Evolutionary conservation across 2,113 vertebrate genomes (phyloP).

Genomic region (Dicrurus megarhynchus): DNA sequence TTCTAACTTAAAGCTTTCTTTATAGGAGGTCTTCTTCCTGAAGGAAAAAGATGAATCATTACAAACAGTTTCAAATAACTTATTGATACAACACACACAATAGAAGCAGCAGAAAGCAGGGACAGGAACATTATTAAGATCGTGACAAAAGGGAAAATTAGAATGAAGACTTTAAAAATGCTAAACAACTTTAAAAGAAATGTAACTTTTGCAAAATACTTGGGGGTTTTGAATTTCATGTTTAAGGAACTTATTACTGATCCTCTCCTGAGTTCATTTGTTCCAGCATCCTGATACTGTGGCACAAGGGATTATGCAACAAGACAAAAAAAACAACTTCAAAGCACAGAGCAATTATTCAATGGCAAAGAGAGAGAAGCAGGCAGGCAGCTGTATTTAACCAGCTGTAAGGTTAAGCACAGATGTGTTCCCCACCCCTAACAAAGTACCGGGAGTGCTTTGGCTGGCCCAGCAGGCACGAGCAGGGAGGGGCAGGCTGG

Average conservation of each 20-base stretch:
- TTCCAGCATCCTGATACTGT: background rate
- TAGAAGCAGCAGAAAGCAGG: background rate
- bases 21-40: background rate
- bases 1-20: background rate
- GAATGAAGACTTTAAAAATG: background rate
- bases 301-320: background rate
- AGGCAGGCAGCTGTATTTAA: background rate
- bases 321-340: background rate
- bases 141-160: background rate
- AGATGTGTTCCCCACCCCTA: background rate
- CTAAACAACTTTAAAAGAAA: background rate
- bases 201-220: background rate
- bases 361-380: background rate
- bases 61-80: background rate
- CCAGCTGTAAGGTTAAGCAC: background rate
- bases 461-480: background rate
- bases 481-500: background rate
- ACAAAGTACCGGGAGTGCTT: rapidly evolving
- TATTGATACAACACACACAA: background rate
- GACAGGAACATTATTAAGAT: background rate
- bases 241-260: background rate
- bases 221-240: background rate
- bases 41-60: background rate
- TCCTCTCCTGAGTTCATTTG: background rate
- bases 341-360: background rate